Evolutionary conservation across 1,140 invertebrate species (phyloP).

Genomic region (Laodelphax striatellus): DNA sequence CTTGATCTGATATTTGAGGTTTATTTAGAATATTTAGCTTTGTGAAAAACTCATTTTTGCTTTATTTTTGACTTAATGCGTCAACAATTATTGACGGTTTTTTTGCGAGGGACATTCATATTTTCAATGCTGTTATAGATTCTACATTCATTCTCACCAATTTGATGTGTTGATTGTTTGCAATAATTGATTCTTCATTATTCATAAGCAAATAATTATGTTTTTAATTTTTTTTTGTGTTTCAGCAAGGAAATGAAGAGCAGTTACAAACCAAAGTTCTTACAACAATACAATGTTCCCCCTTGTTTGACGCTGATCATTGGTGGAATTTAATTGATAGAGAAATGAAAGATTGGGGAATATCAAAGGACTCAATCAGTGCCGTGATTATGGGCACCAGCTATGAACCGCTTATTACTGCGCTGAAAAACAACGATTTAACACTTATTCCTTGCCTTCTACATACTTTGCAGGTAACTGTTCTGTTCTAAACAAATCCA

Average conservation of each 20-base stretch:
- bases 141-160: no score
- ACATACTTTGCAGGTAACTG: slow-evolving; percentile 32
- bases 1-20: no score
- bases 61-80: no score
- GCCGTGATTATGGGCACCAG: slow-evolving; percentile 34
- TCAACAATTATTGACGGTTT: no score
- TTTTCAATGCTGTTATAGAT: no score
- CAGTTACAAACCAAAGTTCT: slow-evolving; percentile 21
- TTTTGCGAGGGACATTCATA: no score
- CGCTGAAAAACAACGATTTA: slow-evolving; percentile 30
- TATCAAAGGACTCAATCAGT: slow-evolving; percentile 34
- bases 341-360: slow-evolving; percentile 34
- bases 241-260: slow-evolving; percentile 16
- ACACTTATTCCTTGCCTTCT: slow-evolving; percentile 37
- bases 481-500: background rate
- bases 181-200: no score
- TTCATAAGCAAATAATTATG: no score
- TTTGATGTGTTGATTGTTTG: no score
- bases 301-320: slow-evolving; percentile 21
- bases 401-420: slow-evolving; percentile 28
- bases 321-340: slow-evolving; percentile 33
- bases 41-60: no score
- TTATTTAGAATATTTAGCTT: no score
- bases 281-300: slow-evolving; percentile 19
- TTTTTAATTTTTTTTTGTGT: background rate